A percentile compares a stretch with the other conserved stretches of the same genome.
phyloP scores from a whole-genome alignment of 2,797 vertebrate genomes.

The Rhinichthys osculus region DNA sequence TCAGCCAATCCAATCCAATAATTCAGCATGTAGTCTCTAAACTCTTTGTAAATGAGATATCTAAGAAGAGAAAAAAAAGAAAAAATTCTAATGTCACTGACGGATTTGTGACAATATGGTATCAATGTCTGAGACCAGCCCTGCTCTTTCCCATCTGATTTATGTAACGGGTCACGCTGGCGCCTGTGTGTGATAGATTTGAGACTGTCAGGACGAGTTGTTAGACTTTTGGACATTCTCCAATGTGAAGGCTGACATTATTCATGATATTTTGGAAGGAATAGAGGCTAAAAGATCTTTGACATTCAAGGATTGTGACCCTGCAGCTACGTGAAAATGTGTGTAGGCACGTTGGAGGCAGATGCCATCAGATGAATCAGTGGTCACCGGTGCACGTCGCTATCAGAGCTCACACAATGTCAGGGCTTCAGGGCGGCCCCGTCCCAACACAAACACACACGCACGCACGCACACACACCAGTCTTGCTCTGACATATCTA shows the following conservation, averaged over 20 bases:
- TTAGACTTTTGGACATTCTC: constrained; percentile 52
- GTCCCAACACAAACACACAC: constrained; percentile 10
- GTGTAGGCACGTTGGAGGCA: constrained; percentile 59
- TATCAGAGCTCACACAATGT: constrained; percentile 69
- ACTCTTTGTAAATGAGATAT: neutral
- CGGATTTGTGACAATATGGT: constrained; percentile 33
- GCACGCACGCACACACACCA: constrained; percentile 44
- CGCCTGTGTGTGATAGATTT: constrained; percentile 43
- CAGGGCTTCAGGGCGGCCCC: constrained; percentile 22
- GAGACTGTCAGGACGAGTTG: constrained; percentile 56
- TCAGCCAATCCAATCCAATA: neutral
- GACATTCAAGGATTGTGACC: constrained; percentile 81
- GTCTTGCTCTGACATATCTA: constrained; percentile 24
- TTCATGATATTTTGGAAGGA: constrained; percentile 72
- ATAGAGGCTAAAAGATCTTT: constrained; percentile 79
- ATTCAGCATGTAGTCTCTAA: neutral
- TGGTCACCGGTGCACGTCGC: constrained; percentile 81
- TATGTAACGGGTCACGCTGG: constrained; percentile 42
- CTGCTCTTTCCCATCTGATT: constrained; percentile 50
- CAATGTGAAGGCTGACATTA: constrained; percentile 67
- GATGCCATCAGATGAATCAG: constrained; percentile 83
- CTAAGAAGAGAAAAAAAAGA: neutral
- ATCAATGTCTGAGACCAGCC: constrained; percentile 44
- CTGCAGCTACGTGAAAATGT: constrained; percentile 77
- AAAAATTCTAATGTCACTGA: neutral